A percentile compares a stretch with the other conserved stretches of the same genome.
Evolutionary conservation across 2,113 vertebrate genomes (phyloP).

Genomic region (Apteryx mantelli): DNA sequence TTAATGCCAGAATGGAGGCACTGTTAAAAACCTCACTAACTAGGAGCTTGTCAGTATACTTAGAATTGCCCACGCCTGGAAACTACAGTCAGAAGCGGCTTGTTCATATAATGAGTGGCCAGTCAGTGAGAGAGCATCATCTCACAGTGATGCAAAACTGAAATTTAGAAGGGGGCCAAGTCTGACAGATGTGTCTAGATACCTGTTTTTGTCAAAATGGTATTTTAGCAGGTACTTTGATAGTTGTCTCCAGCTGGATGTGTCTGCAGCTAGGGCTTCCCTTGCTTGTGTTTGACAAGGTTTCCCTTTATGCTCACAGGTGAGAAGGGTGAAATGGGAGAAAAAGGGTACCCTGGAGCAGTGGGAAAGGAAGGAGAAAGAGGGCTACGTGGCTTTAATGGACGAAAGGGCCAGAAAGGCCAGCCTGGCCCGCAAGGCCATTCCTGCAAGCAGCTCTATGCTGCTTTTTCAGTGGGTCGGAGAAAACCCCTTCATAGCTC

Average conservation of each 20-base stretch:
- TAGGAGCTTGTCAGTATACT: background rate
- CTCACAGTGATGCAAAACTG: too few species aligned
- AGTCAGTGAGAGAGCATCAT: background rate
- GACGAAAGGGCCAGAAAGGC: constrained; percentile 86
- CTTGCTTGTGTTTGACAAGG: accelerated
- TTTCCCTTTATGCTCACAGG: constrained; percentile 54
- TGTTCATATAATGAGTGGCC: background rate
- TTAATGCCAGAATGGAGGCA: background rate
- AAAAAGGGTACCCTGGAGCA: constrained; percentile 77
- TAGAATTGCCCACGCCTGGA: background rate
- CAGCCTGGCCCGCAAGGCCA: constrained; percentile 80
- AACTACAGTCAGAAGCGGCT: background rate
- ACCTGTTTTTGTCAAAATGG: background rate
- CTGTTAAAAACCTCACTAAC: background rate
- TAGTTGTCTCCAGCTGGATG: accelerated
- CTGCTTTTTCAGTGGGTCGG: constrained; percentile 87
- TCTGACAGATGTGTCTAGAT: background rate
- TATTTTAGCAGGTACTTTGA: background rate
- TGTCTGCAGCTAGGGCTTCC: accelerated
- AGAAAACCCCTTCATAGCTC: constrained; percentile 83
- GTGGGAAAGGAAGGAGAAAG: constrained; percentile 75
- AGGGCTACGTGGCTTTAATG: constrained; percentile 71
- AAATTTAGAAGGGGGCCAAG: background rate
- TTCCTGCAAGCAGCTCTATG: constrained; percentile 79
- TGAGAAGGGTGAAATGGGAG: constrained; percentile 84